Conservation (phyloP, 2,113 vertebrate genomes). For the Entomyzon cyanotis region DNA sequence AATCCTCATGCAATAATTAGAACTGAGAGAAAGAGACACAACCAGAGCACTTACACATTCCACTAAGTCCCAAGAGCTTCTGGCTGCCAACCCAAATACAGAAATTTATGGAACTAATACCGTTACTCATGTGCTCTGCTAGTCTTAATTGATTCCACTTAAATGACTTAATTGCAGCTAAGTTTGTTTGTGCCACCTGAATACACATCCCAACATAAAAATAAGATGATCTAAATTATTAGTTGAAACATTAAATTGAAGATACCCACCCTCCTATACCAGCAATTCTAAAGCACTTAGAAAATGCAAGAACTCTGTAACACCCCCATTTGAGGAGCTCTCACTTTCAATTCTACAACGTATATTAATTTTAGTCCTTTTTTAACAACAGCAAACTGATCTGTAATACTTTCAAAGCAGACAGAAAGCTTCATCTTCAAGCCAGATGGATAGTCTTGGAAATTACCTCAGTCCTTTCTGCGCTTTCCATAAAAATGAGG, state of each 20-base stretch:
- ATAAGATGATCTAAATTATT: not conserved
- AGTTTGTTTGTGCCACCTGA: not conserved
- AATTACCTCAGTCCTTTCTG: not conserved
- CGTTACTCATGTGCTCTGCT: not conserved
- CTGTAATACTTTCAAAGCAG: not conserved
- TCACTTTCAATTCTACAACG: not conserved
- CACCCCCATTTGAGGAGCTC: not conserved
- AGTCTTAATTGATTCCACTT: not conserved
- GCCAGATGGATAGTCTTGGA: conserved; percentile 17
- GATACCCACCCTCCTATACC: not conserved
- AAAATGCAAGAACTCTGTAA: not conserved
- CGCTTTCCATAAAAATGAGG: conserved; percentile 32
- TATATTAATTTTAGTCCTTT: not conserved
- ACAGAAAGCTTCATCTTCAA: not conserved
- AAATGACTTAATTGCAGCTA: not conserved
- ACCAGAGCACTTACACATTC: not conserved
- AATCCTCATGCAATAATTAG: not conserved
- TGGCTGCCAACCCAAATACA: not conserved
- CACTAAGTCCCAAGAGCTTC: not conserved
- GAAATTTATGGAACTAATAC: not conserved
- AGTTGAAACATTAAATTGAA: not conserved
- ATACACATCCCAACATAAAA: not conserved
- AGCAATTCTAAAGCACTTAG: not conserved
- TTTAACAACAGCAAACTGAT: not conserved
- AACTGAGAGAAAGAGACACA: not conserved